A percentile compares a stretch with the other conserved stretches of the same genome.
Evolutionary conservation across 1,140 invertebrate species (phyloP).

Genomic region (Drosophila arawakana): DNA sequence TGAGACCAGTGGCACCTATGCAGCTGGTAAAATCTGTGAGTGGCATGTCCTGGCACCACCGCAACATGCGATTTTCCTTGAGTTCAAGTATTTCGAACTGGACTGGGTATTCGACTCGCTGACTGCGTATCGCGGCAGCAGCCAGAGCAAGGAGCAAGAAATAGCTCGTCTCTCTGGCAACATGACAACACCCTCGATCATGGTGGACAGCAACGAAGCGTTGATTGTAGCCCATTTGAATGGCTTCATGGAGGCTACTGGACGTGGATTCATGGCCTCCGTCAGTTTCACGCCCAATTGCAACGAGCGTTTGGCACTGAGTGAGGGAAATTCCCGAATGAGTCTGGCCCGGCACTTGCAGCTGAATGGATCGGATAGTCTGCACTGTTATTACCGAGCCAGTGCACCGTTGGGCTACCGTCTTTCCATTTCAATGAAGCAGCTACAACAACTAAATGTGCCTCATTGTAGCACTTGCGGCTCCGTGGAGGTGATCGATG

Average conservation of each 20-base stretch:
- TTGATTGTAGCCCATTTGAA: conserved; percentile 85
- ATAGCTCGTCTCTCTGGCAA: conserved; percentile 88
- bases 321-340: conserved; percentile 47
- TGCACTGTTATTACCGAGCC: conserved; percentile 85
- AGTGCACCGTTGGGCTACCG: conserved; percentile 77
- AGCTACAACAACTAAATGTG: conserved; percentile 85
- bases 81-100: conserved; percentile 86
- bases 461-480: conserved; percentile 85
- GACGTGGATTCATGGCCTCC: conserved; percentile 85
- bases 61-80: conserved; percentile 88
- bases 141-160: conserved; percentile 77
- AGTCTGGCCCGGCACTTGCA: conserved; percentile 56
- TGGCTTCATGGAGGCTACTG: conserved; percentile 50
- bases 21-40: conserved; percentile 87
- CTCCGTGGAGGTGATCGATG: conserved; percentile 89
- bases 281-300: conserved; percentile 88
- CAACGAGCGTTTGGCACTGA: conserved; percentile 66
- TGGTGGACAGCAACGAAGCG: conserved; percentile 86
- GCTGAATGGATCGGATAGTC: conserved; percentile 69
- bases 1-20: conserved; percentile 51
- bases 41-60: conserved; percentile 91
- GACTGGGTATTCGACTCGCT: conserved; percentile 87
- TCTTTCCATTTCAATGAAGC: conserved; percentile 86
- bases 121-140: conserved; percentile 86
- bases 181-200: conserved; percentile 86